Percentiles rank a stretch among this genome's conserved stretches.
Conservation (phyloP, 2,888 invertebrate species). For the Hyalella azteca region DNA sequence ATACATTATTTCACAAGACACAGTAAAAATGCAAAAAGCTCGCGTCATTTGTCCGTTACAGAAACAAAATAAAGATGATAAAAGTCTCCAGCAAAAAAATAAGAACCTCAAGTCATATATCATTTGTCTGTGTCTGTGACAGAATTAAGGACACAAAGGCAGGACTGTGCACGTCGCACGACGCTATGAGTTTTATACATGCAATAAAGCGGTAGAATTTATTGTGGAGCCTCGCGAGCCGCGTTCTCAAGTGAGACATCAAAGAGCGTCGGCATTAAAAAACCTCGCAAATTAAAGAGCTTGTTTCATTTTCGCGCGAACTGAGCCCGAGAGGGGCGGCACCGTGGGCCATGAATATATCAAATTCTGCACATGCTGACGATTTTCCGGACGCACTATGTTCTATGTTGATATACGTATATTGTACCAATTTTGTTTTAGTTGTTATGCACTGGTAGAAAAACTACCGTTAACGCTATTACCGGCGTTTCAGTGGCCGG, state of each 20-base stretch:
- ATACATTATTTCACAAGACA: no score
- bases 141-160: slow-evolving; percentile 21
- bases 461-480: no score
- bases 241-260: slow-evolving; percentile 23
- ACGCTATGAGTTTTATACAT: slow-evolving; percentile 29
- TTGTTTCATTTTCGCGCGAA: slow-evolving; percentile 22
- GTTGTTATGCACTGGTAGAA: no score
- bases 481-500: no score
- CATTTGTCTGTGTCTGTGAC: background rate
- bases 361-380: background rate
- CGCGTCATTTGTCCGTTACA: no score
- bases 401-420: no score
- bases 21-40: no score
- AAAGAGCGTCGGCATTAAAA: slow-evolving; percentile 34
- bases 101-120: background rate
- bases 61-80: no score
- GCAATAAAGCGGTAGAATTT: background rate
- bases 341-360: background rate
- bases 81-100: no score
- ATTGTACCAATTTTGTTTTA: no score
- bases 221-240: slow-evolving; percentile 2
- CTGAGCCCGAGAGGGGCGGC: background rate
- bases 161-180: no score
- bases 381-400: background rate
- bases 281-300: slow-evolving; percentile 12